A percentile compares a stretch with the other conserved stretches of the same genome.
Evolutionary conservation across 2,888 invertebrate genomes (phyloP).

Genomic region (Chloroclysta siterata): DNA sequence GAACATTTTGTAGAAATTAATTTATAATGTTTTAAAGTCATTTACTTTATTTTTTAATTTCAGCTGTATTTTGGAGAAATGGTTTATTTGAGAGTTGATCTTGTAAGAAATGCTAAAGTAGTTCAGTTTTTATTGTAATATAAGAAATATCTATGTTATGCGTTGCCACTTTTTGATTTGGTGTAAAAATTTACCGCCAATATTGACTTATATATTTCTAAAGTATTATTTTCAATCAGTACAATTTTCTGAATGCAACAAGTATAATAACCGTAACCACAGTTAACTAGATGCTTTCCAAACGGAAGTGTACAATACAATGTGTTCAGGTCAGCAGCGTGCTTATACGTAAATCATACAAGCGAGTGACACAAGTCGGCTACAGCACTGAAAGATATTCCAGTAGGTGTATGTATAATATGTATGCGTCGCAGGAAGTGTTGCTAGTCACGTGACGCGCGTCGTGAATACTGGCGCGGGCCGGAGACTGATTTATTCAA

Average conservation of each 20-base stretch:
- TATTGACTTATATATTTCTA: too few relatives aligned
- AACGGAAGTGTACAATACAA: background rate
- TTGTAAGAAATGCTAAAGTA: too few relatives aligned
- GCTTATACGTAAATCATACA: background rate
- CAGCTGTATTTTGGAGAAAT: too few relatives aligned
- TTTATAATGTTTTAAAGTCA: background rate
- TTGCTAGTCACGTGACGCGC: slow-evolving; percentile 21
- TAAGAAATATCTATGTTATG: too few relatives aligned
- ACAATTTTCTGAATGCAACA: too few relatives aligned
- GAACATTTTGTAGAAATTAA: slow-evolving; percentile 9
- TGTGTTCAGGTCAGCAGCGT: background rate
- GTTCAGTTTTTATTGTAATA: too few relatives aligned
- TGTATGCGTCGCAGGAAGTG: background rate
- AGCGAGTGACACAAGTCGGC: background rate
- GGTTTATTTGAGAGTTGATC: too few relatives aligned
- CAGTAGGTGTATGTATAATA: background rate
- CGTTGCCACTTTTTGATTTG: too few relatives aligned
- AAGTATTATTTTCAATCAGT: too few relatives aligned
- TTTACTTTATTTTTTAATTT: too few relatives aligned
- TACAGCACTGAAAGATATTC: background rate
- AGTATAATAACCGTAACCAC: too few relatives aligned
- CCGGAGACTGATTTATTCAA: slow-evolving; percentile 27
- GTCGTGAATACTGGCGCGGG: slow-evolving; percentile 17
- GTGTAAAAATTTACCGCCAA: too few relatives aligned
- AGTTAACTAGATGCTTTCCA: background rate